These are phyloP conservation scores for Lepidurus apus DNA, from an alignment of 1,140 invertebrate species.

Conservation along the genomic window DNA sequence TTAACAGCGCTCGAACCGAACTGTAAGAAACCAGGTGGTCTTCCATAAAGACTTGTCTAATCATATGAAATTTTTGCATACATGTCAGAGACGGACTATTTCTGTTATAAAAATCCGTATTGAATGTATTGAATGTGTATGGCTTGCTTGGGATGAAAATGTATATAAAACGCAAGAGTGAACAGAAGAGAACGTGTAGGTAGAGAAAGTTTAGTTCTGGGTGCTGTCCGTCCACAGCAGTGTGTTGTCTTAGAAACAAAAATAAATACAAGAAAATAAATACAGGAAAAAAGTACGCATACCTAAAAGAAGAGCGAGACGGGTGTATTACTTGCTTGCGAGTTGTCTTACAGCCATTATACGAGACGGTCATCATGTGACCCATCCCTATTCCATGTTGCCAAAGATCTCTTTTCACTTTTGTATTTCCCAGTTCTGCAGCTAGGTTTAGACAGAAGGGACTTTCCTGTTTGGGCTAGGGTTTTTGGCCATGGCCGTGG, in stretches of 20 bases:
- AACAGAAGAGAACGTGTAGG: too few species aligned
- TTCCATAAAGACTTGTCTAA: neutral
- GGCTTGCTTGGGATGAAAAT: too few species aligned
- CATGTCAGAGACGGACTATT: neutral
- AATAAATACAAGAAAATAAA: too few species aligned
- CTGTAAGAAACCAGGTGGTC: constrained; percentile 8
- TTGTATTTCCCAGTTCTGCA: neutral
- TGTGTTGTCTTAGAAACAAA: too few species aligned
- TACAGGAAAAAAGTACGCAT: too few species aligned
- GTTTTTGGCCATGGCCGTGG: neutral
- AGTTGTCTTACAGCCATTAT: neutral
- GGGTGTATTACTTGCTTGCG: neutral
- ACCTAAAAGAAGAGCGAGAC: too few species aligned
- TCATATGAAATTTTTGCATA: too few species aligned
- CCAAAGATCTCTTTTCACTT: neutral
- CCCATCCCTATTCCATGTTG: constrained; percentile 10
- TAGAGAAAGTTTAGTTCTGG: too few species aligned
- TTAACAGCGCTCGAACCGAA: neutral
- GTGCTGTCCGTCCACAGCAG: too few species aligned
- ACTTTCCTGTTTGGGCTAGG: neutral
- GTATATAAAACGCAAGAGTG: too few species aligned
- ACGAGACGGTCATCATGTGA: neutral
- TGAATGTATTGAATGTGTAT: too few species aligned
- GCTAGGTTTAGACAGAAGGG: neutral
- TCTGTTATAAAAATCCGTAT: too few species aligned